Percentiles rank a stretch among this genome's conserved stretches.
Conservation (phyloP, 2,888 invertebrate species). For the Eulithis prunata region DNA sequence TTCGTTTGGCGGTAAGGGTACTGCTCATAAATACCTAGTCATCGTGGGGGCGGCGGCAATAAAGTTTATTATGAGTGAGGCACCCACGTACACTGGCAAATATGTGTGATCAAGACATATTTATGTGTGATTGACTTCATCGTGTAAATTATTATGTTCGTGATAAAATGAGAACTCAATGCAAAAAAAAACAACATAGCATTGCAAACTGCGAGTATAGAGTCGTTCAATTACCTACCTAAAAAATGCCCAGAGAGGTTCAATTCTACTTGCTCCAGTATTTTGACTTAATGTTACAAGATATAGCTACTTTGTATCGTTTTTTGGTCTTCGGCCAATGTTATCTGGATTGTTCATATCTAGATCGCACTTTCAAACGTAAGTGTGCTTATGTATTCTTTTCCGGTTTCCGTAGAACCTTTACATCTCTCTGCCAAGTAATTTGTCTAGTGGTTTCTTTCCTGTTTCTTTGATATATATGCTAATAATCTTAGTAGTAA, state of each 20-base stretch:
- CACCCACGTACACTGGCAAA: constrained; percentile 30
- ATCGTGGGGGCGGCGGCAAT: constrained; percentile 36
- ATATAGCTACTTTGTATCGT: background rate
- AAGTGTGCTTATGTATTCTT: constrained; percentile 18
- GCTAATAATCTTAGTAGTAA: background rate
- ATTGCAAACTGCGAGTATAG: background rate
- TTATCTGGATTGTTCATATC: constrained; percentile 7
- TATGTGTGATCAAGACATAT: constrained; percentile 32
- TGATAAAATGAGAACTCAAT: background rate
- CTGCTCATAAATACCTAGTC: constrained; percentile 30
- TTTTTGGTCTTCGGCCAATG: background rate
- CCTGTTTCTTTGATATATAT: constrained; percentile 20
- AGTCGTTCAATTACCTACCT: too few species aligned
- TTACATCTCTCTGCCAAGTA: constrained; percentile 23
- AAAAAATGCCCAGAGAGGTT: too few species aligned
- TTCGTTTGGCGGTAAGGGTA: too few species aligned
- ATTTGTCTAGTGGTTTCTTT: constrained; percentile 38
- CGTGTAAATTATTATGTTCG: constrained; percentile 7
- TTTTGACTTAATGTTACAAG: too few species aligned
- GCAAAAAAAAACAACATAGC: background rate
- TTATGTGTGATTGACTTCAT: constrained; percentile 7
- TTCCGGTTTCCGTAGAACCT: constrained; percentile 29
- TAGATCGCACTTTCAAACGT: constrained; percentile 5
- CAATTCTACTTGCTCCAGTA: too few species aligned
- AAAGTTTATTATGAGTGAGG: constrained; percentile 38